These are phyloP conservation scores for Lepus timidus DNA, from an alignment of 2,113 vertebrate genomes.

Conservation along the genomic window DNA sequence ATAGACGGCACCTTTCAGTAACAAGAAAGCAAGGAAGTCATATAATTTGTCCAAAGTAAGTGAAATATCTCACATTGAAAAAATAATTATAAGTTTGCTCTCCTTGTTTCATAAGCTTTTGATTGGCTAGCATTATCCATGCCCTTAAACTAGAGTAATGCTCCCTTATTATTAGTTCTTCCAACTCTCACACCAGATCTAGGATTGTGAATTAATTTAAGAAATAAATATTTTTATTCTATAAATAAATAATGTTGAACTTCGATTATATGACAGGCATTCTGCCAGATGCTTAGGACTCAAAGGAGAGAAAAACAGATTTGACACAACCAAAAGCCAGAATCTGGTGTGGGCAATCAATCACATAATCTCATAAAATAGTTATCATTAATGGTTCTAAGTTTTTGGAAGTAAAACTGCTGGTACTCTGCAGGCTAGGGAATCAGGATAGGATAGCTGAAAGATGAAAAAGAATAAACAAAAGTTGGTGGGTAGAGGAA, in stretches of 20 bases:
- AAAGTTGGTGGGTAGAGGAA: neutral
- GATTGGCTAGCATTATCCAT: neutral
- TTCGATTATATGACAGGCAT: neutral
- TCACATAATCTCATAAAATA: slow-evolving; percentile 11
- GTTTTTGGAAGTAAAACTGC: neutral
- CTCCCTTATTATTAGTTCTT: neutral
- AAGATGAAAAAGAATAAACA: neutral
- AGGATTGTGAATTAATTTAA: neutral
- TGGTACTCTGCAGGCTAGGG: neutral
- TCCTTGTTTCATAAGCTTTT: neutral
- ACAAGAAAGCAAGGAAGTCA: neutral
- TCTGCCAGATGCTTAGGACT: neutral
- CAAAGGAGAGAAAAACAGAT: neutral
- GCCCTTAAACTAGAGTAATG: neutral
- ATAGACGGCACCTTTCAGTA: neutral
- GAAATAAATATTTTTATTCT: neutral
- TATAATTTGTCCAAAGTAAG: neutral
- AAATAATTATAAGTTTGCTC: too few relatives aligned
- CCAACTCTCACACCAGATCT: neutral
- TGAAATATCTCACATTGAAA: neutral
- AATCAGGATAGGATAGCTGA: neutral
- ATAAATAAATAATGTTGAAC: neutral
- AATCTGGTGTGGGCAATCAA: neutral
- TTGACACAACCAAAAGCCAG: neutral
- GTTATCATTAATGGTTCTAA: neutral